Evolutionary conservation across 2,888 invertebrate species (phyloP).

Genomic region (Blera fallax): DNA sequence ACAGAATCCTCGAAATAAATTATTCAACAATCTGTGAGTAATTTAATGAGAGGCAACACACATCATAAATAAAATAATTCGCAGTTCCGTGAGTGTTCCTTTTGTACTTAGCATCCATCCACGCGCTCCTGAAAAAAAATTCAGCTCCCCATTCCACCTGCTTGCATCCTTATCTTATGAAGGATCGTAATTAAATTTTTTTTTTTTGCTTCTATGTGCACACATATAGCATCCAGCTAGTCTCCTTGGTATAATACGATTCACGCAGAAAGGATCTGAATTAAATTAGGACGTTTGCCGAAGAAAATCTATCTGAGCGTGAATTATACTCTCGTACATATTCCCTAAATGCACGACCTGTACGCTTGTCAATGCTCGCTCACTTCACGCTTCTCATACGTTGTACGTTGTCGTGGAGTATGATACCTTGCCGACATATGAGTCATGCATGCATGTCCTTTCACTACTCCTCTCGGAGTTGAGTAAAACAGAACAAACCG

Average conservation of each 20-base stretch:
- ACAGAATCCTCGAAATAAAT: conserved; percentile 67
- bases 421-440: conserved; percentile 50
- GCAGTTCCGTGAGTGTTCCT: conserved; percentile 63
- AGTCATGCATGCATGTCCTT: conserved; percentile 67
- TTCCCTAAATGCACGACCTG: conserved; percentile 10
- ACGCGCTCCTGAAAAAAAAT: conserved; percentile 3
- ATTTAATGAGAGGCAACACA: conserved; percentile 74
- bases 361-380: neutral
- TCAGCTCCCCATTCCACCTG: conserved; percentile 16
- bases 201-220: neutral
- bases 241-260: conserved; percentile 37
- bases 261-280: conserved; percentile 67
- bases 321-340: too few relatives aligned
- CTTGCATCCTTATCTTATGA: conserved; percentile 59
- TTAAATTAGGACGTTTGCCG: conserved; percentile 46
- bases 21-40: conserved; percentile 74
- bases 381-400: conserved; percentile 21
- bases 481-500: conserved; percentile 4
- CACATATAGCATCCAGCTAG: neutral
- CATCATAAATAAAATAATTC: conserved; percentile 74
- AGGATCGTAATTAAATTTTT: conserved; percentile 66
- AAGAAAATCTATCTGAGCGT: conserved; percentile 66
- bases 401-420: conserved; percentile 31
- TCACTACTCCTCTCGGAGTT: neutral
- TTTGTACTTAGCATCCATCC: conserved; percentile 55